phyloP scores from a whole-genome alignment of 2,113 vertebrate genomes.

The Fulica atra region DNA sequence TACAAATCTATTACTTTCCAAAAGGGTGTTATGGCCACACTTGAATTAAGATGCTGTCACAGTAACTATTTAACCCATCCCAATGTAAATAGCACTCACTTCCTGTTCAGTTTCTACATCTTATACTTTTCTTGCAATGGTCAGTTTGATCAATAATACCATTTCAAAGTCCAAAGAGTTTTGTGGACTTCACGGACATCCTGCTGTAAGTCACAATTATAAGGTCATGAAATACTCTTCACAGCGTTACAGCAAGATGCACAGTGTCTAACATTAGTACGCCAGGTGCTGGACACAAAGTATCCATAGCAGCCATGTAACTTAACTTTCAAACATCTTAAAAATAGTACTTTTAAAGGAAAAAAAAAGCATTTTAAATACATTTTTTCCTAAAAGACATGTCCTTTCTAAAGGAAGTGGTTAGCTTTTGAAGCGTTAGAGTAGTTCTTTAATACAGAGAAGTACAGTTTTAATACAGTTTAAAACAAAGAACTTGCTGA shows the following conservation, averaged over 20 bases:
- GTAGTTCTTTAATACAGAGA: neutral
- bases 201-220: neutral
- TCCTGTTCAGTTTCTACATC: neutral
- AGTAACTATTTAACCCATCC: neutral
- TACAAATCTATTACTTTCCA: neutral
- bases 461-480: neutral
- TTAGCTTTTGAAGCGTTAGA: neutral
- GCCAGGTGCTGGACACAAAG: neutral
- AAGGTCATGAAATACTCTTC: neutral
- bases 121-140: neutral
- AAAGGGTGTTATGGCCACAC: neutral
- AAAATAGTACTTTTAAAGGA: neutral
- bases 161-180: conserved; percentile 36
- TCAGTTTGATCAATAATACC: neutral
- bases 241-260: neutral
- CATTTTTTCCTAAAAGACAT: accelerated
- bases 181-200: neutral
- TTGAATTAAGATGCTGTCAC: neutral
- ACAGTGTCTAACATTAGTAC: neutral
- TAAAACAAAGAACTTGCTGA: neutral
- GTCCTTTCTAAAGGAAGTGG: neutral
- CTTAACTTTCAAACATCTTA: neutral
- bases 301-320: neutral
- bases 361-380: neutral
- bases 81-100: neutral